Percentiles rank a stretch among this genome's conserved stretches.
phyloP scores from a whole-genome alignment of 2,797 vertebrate species.

The Oreortyx pictus region DNA sequence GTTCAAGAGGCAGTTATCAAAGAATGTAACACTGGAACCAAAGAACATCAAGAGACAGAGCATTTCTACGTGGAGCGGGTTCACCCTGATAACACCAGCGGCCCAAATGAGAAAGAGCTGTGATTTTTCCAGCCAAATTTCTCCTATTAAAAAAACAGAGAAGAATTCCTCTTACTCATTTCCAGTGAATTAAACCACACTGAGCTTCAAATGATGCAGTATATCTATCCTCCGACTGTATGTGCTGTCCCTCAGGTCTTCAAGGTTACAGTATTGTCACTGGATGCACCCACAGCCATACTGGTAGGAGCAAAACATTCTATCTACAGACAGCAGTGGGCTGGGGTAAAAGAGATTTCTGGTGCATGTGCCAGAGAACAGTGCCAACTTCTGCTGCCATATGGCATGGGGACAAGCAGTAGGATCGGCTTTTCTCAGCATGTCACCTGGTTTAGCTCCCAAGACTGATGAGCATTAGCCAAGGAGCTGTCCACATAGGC shows the following conservation, averaged over 20 bases:
- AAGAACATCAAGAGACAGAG: neutral
- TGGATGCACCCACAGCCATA: neutral
- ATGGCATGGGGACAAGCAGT: conserved; percentile 46
- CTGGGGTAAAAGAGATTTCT: conserved; percentile 20
- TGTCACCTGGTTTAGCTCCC: conserved; percentile 1
- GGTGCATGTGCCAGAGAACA: conserved; percentile 7
- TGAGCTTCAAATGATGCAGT: neutral
- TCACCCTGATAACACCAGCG: neutral
- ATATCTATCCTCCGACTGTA: neutral
- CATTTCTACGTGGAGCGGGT: neutral
- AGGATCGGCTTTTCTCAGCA: conserved; percentile 7
- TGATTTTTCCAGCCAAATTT: conserved; percentile 8
- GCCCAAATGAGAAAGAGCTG: neutral
- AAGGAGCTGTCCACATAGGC: neutral
- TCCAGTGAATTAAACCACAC: conserved; percentile 21
- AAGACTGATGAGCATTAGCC: neutral
- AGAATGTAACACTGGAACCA: conserved; percentile 5
- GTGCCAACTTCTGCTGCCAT: conserved; percentile 43
- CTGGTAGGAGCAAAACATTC: neutral
- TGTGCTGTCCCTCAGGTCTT: neutral
- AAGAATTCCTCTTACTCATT: conserved; percentile 22
- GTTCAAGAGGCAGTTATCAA: conserved; percentile 23
- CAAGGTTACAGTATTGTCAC: neutral
- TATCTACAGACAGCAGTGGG: neutral
- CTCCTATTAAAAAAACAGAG: neutral